A percentile compares a stretch with the other conserved stretches of the same genome.
These are phyloP conservation scores for Vollenhovia emeryi DNA, from an alignment of 1,140 invertebrate genomes.

Conservation along the genomic window DNA sequence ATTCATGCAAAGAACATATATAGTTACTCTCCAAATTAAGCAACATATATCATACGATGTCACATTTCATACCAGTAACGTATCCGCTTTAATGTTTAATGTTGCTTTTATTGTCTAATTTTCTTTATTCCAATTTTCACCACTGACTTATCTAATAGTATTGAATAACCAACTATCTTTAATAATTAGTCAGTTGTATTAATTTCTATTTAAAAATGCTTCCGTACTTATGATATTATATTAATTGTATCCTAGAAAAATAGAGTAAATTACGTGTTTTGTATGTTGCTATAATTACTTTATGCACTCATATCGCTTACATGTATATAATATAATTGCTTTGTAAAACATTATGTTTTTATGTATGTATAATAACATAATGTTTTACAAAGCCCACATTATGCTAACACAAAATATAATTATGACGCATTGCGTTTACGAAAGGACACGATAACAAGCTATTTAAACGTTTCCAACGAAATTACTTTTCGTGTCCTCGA, in stretches of 20 bases:
- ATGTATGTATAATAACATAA: not conserved
- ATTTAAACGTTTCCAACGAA: not conserved
- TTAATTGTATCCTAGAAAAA: not conserved
- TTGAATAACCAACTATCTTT: not conserved
- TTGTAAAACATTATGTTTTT: not conserved
- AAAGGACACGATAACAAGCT: slow-evolving; percentile 5
- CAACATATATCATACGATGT: slow-evolving; percentile 11
- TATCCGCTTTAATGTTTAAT: not conserved
- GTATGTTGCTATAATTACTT: slow-evolving; percentile 19
- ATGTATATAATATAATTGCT: not conserved
- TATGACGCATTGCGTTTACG: slow-evolving; percentile 33
- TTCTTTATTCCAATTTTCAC: not conserved
- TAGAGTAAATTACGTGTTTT: slow-evolving; percentile 12
- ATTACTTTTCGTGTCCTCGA: slow-evolving; percentile 11
- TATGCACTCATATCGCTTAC: not conserved
- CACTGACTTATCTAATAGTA: not conserved
- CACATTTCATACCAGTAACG: not conserved
- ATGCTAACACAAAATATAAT: slow-evolving; percentile 42
- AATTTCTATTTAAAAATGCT: not conserved
- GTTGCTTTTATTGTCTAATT: not conserved
- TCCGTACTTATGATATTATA: not conserved
- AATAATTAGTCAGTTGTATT: not conserved
- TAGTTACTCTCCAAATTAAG: slow-evolving; percentile 4
- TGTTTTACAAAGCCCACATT: not conserved
- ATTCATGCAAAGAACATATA: slow-evolving; percentile 34